These are phyloP conservation scores for Clarias magur DNA, from an alignment of 2,113 vertebrate genomes.

Conservation along the genomic window DNA sequence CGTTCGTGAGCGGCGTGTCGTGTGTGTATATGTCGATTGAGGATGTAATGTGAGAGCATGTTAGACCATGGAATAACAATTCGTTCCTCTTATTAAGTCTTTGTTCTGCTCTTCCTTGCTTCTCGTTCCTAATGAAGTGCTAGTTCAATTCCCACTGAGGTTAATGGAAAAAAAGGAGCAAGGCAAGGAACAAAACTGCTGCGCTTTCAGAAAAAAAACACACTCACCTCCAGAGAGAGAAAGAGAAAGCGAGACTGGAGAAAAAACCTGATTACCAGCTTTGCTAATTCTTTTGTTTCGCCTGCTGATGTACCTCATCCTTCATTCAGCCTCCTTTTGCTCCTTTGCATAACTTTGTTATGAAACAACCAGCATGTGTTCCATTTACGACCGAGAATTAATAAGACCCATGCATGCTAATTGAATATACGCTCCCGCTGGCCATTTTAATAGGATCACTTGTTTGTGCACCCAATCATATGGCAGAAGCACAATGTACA, in stretches of 20 bases:
- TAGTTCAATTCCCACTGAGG: conserved; percentile 59
- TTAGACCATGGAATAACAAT: conserved; percentile 21
- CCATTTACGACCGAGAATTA: background rate
- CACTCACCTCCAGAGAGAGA: background rate
- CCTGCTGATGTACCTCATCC: background rate
- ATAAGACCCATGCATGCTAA: background rate
- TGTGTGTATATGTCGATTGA: background rate
- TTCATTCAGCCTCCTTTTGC: conserved; percentile 8
- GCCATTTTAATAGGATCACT: background rate
- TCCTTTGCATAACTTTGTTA: conserved; percentile 28
- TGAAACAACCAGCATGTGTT: conserved; percentile 8
- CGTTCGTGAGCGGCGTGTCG: conserved; percentile 4
- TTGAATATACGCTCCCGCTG: background rate
- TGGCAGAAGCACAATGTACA: background rate
- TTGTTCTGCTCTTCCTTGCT: conserved; percentile 52
- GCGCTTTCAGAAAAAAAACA: conserved; percentile 47
- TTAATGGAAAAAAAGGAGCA: conserved; percentile 56
- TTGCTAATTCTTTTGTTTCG: background rate
- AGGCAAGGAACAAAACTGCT: conserved; percentile 48
- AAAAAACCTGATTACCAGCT: conserved; percentile 7
- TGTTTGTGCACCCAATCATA: too few species aligned
- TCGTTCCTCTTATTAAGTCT: conserved; percentile 59
- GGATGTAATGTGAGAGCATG: background rate
- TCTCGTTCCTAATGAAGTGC: conserved; percentile 59
- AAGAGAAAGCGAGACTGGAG: conserved; percentile 26